Evolutionary conservation across 2,113 vertebrate species (phyloP).

Genomic region (Thomomys bottae): DNA sequence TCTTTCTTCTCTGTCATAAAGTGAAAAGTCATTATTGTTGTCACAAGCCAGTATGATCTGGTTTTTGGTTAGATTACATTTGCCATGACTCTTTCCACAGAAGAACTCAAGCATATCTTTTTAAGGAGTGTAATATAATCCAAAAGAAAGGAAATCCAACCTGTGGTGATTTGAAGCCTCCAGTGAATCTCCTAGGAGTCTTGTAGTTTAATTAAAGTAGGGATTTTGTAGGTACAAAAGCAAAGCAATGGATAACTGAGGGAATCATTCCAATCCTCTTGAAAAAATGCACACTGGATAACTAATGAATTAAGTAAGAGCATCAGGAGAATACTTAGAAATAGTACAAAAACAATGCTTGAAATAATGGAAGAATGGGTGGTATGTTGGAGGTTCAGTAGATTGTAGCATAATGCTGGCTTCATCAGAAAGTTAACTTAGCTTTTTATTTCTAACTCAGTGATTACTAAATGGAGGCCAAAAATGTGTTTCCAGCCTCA

Average conservation of each 20-base stretch:
- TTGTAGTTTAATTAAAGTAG: not conserved
- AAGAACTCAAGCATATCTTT: not conserved
- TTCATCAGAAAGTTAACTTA: constrained; percentile 22
- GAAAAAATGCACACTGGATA: not conserved
- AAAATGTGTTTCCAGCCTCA: not conserved
- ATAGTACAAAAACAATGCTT: not conserved
- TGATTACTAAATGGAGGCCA: not conserved
- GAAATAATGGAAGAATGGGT: not conserved
- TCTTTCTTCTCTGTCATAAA: not conserved
- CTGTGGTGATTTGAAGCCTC: not conserved
- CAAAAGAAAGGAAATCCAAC: not conserved
- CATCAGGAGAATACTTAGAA: not conserved
- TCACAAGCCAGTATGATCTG: not conserved
- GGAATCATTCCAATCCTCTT: not conserved
- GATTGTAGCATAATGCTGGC: not conserved
- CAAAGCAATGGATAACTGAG: not conserved
- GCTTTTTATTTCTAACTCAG: constrained; percentile 19
- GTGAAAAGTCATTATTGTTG: not conserved
- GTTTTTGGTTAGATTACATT: not conserved
- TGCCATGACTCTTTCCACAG: not conserved
- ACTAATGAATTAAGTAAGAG: not conserved
- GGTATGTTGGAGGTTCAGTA: not conserved
- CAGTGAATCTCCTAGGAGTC: not conserved
- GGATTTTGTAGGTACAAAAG: not conserved
- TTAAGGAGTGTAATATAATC: not conserved